A percentile compares a stretch with the other conserved stretches of the same genome.
Conservation (phyloP, 2,113 vertebrate genomes). For the Mustela nigripes region DNA sequence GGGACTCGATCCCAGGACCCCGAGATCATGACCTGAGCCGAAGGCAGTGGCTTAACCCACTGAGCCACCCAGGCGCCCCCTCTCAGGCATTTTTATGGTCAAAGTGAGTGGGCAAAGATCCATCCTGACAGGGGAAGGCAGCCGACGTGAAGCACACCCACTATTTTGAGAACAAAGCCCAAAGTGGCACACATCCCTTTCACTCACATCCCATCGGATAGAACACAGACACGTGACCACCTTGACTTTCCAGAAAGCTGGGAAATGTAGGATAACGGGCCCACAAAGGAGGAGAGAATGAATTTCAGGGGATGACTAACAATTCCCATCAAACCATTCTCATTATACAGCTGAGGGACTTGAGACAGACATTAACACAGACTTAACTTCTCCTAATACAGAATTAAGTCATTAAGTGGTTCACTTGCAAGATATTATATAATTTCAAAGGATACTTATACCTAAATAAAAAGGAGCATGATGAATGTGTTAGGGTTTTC, state of each 20-base stretch:
- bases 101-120: not conserved
- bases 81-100: not conserved
- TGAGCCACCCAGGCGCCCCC: too few relatives aligned
- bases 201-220: not conserved
- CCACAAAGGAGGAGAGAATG: not conserved
- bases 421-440: not conserved
- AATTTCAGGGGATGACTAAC: not conserved
- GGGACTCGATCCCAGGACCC: too few relatives aligned
- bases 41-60: too few relatives aligned
- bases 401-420: conserved; percentile 42
- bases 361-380: conserved; percentile 18
- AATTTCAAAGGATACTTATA: conserved; percentile 40
- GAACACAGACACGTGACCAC: not conserved
- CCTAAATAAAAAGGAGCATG: not conserved
- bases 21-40: too few relatives aligned
- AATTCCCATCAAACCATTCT: not conserved
- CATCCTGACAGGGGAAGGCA: not conserved
- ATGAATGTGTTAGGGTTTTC: not conserved
- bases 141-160: not conserved
- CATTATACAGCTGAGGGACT: not conserved
- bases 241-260: not conserved
- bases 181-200: not conserved
- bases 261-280: not conserved
- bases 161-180: not conserved
- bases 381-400: not conserved